phyloP scores from a whole-genome alignment of 2,888 invertebrate species.

The Fragum fragum region DNA sequence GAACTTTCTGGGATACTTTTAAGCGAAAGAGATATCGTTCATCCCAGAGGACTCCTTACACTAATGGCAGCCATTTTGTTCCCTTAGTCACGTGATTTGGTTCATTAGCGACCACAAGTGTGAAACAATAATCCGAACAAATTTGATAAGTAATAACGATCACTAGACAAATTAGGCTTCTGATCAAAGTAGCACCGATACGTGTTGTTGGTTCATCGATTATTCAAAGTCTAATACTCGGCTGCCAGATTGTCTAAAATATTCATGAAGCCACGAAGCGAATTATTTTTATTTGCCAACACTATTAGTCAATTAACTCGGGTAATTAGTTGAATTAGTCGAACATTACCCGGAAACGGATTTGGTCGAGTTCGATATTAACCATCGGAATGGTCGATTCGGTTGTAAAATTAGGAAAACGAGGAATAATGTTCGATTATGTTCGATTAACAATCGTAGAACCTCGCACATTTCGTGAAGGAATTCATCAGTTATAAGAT shows the following conservation, averaged over 20 bases:
- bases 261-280: conserved; percentile 59
- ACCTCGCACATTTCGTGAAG: conserved; percentile 19
- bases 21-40: neutral
- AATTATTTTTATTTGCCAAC: conserved; percentile 69
- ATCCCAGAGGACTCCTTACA: conserved; percentile 14
- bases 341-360: conserved; percentile 28
- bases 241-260: conserved; percentile 47
- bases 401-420: conserved; percentile 21
- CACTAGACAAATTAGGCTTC: conserved; percentile 10
- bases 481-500: conserved; percentile 22
- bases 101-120: conserved; percentile 17
- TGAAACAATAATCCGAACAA: conserved; percentile 35
- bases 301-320: conserved; percentile 67
- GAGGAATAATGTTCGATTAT: conserved; percentile 15
- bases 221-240: conserved; percentile 63
- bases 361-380: conserved; percentile 11
- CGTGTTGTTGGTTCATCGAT: conserved; percentile 42
- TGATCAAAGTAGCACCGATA: conserved; percentile 6
- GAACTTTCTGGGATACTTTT: no score
- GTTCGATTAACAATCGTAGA: conserved; percentile 15
- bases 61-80: conserved; percentile 21
- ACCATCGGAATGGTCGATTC: conserved; percentile 3
- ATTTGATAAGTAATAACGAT: conserved; percentile 32
- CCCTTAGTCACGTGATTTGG: conserved; percentile 11
- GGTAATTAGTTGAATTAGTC: conserved; percentile 47